Evolutionary conservation across 2,797 vertebrate genomes (phyloP), one percentile per base, ranked within the genome.

Genomic region (Myripristis jacobus): DNA sequence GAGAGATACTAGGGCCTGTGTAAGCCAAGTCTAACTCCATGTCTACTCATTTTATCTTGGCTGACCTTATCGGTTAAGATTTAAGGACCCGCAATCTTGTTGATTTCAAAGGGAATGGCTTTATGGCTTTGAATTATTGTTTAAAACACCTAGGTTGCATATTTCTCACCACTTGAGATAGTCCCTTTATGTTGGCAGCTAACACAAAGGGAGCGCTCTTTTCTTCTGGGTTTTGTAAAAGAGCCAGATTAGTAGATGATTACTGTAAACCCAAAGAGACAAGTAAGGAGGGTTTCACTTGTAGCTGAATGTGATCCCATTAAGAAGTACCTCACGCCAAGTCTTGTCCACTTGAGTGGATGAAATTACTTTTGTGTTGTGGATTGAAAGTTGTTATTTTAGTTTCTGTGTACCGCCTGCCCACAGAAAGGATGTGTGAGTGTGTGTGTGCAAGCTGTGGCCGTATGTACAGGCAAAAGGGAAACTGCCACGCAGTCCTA

Each of bases 101-200:
- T 88, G 77, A 87, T 91, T 90, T 93, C 85, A 90, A 92, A 92
- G 86, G 81, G 82, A 90, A 83, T 75, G 79, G 85, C 70, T 93
- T 92, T 91, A 92, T 91, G 82, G 83, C 76, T 68, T 64, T 41
- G 73, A 71, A 83, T 91, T 70, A 90, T 88, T 88, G 90, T 75
- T 86, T 79, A 46, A 90, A 92, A 93, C 90, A 92, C 89, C 91
- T 90, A 79, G 71, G 82, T 86, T 70, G 82, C 75, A 80, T 70
- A 87, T 88, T 90, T 90, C 84, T 75, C 76, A 76, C 69, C 29
- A 65, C 77, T 85, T 65, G 68, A 89, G 87, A 90, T 88, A 85
- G 83, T 70, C 70, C 12, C 75, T 62, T 80, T 71, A 60, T 77
- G 73, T 81, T 85, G 86, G 89, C 76, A 72, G 79, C 70, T 68